phyloP scores from a whole-genome alignment of 2,113 vertebrate species.

The Genyomyrus donnyi region DNA sequence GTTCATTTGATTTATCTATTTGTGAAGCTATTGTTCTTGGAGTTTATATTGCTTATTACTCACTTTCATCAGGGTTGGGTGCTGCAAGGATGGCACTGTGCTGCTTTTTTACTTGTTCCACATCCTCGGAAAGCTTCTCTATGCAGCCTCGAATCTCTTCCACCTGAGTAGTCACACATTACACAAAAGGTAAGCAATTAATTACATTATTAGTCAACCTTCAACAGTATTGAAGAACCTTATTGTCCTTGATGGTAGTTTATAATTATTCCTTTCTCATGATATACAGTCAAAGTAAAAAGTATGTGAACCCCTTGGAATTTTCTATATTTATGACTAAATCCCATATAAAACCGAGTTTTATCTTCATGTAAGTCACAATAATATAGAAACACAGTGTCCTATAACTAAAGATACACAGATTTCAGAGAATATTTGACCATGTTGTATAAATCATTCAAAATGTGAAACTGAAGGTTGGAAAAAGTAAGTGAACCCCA shows the following conservation, averaged over 20 bases:
- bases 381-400: too few relatives aligned
- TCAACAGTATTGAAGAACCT: not conserved
- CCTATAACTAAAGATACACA: too few relatives aligned
- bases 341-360: too few relatives aligned
- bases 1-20: not conserved
- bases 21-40: not conserved
- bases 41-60: conserved; percentile 40
- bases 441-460: too few relatives aligned
- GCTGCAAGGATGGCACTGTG: conserved; percentile 88
- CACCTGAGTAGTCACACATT: conserved; percentile 56
- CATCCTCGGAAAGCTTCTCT: conserved; percentile 85
- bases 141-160: conserved; percentile 88
- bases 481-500: too few relatives aligned
- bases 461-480: too few relatives aligned
- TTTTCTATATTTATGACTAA: too few relatives aligned
- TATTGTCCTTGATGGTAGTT: not conserved
- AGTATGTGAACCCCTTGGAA: too few relatives aligned
- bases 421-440: too few relatives aligned
- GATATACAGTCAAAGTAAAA: not conserved
- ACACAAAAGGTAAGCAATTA: not conserved
- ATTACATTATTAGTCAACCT: not conserved
- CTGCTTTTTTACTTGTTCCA: conserved; percentile 90
- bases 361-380: too few relatives aligned
- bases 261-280: not conserved
- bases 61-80: conserved; percentile 88